Base-by-base conservation (phyloP, 1,140 invertebrate genomes). In the Adelges cooleyi region DNA sequence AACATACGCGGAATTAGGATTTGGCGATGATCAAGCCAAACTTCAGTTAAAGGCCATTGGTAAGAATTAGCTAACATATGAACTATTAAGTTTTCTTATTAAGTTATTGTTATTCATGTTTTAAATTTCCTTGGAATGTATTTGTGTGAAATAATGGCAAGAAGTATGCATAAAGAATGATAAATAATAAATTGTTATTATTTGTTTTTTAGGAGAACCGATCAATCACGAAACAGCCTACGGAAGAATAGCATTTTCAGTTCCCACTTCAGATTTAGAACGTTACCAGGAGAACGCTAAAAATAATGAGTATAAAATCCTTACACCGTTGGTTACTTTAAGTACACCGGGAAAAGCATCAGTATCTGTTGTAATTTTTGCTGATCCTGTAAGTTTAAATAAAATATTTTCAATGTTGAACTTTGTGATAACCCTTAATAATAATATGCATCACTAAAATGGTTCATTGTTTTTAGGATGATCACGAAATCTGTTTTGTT, bases 401-500 rank as follows among this genome's bases (percentile, higher is more conserved):
- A 15, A 4, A 51, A 33, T 33, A 6, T 6, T 33, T 6, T 5
- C 29, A 33, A 33, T 33, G 29, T 33, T 33, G 5, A 33, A 33
- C 11, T 33, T 6, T 6, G 11, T 6, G 5, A 33, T 33, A 33
- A 33, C 29, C 5, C 11, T 33, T 33, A 33, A 33, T 33, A 33
- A 33, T n/a, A n/a, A n/a, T n/a, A n/a, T n/a, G n/a, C n/a, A n/a
- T n/a, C n/a, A n/a, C n/a, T n/a, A n/a, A n/a, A n/a, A n/a, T n/a
- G n/a, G n/a, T n/a, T n/a, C n/a, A n/a, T n/a, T n/a, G n/a, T 65
- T 69, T 78, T 70, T 65, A 84, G 85, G 92, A 98, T 79, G 90
- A 83, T 1, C 95, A 98, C 78, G 95, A 98, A 79, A 98, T 99
- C 67, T 98, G 95, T 77, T 98, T 98, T 77, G 96, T 98, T 15